Percentiles rank a stretch among this genome's conserved stretches.
Evolutionary conservation across 2,113 vertebrate genomes (phyloP).

Genomic region (Asarcornis scutulata): DNA sequence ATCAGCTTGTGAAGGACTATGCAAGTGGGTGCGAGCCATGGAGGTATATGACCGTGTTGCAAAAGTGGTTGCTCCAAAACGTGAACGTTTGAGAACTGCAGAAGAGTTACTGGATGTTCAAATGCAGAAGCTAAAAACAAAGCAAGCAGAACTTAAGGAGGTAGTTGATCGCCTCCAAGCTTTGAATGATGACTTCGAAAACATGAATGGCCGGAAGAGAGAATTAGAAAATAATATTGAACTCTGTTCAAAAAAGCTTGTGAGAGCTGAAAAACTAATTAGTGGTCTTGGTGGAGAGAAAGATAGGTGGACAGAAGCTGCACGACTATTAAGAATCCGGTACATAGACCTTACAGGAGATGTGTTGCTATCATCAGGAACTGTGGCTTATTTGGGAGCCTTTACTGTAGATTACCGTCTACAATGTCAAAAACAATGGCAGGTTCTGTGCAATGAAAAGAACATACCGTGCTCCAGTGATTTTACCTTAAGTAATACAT

Average conservation of each 20-base stretch:
- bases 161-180: slow-evolving; percentile 84
- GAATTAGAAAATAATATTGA: slow-evolving; percentile 88
- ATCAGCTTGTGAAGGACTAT: slow-evolving; percentile 92
- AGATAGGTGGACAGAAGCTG: slow-evolving; percentile 91
- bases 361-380: slow-evolving; percentile 87
- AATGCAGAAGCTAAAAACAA: slow-evolving; percentile 83
- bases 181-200: slow-evolving; percentile 83
- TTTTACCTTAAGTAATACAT: slow-evolving; percentile 84
- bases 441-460: slow-evolving; percentile 79
- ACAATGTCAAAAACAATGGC: slow-evolving; percentile 86
- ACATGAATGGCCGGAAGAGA: slow-evolving; percentile 85
- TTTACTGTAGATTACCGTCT: slow-evolving; percentile 88
- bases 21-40: slow-evolving; percentile 94
- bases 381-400: slow-evolving; percentile 90
- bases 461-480: slow-evolving; percentile 84
- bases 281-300: slow-evolving; percentile 92
- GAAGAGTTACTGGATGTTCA: slow-evolving; percentile 80
- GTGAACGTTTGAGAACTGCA: slow-evolving; percentile 80
- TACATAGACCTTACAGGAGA: slow-evolving; percentile 90
- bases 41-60: slow-evolving; percentile 90
- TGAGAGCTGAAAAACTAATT: slow-evolving; percentile 89
- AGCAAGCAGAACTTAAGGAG: slow-evolving; percentile 86
- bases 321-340: slow-evolving; percentile 76
- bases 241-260: slow-evolving; percentile 87
- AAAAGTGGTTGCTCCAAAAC: slow-evolving; percentile 91